phyloP scores from a whole-genome alignment of 2,888 invertebrate genomes.

The Nycteola revayana region DNA sequence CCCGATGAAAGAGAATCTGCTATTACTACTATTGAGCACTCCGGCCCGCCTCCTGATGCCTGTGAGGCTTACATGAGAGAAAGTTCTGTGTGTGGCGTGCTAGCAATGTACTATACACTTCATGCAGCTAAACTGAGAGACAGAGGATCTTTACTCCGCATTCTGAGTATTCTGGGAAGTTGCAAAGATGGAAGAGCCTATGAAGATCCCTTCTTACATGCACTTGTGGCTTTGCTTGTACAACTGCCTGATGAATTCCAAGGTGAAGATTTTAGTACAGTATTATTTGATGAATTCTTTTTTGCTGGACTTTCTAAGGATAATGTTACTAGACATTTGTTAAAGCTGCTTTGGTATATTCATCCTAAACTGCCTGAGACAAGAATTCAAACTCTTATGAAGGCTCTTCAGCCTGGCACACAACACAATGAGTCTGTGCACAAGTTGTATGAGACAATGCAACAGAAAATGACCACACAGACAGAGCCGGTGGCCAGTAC shows the following conservation, averaged over 20 bases:
- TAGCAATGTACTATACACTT: conserved; percentile 97
- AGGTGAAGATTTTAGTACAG: conserved; percentile 96
- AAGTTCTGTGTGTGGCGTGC: conserved; percentile 94
- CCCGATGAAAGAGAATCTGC: conserved; percentile 97
- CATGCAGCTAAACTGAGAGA: conserved; percentile 93
- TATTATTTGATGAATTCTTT: conserved; percentile 97
- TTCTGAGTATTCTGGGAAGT: conserved; percentile 93
- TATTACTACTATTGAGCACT: conserved; percentile 95
- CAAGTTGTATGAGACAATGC: conserved; percentile 87
- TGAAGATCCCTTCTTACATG: conserved; percentile 97
- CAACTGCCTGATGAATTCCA: conserved; percentile 96
- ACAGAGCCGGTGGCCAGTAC: conserved; percentile 84
- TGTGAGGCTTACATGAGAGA: conserved; percentile 96
- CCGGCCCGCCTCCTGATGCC: conserved; percentile 95
- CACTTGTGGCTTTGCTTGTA: conserved; percentile 91
- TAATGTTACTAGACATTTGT: conserved; percentile 94
- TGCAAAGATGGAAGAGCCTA: conserved; percentile 96
- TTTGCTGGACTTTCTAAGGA: conserved; percentile 94
- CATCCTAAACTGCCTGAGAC: conserved; percentile 91
- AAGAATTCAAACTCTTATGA: conserved; percentile 90
- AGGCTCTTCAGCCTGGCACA: conserved; percentile 87
- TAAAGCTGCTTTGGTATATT: conserved; percentile 95
- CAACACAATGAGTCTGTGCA: conserved; percentile 94
- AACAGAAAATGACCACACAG: conserved; percentile 89
- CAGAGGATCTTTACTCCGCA: conserved; percentile 90